phyloP scores from a whole-genome alignment of 2,113 vertebrate species.

The Helogale parvula region DNA sequence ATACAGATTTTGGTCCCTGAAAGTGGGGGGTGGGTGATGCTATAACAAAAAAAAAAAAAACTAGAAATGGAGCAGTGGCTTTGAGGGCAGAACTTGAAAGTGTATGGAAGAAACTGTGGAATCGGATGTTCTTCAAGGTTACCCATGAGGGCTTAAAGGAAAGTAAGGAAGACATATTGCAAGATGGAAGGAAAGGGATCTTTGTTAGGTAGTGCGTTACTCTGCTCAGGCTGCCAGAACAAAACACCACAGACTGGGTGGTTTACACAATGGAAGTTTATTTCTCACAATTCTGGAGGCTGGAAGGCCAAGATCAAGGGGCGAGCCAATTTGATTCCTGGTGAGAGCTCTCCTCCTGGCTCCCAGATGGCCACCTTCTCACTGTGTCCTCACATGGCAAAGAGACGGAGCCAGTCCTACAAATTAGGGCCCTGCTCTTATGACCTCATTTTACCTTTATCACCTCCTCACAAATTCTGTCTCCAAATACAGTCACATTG shows the following conservation, averaged over 20 bases:
- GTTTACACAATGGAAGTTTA: neutral
- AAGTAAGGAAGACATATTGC: neutral
- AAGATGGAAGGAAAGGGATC: neutral
- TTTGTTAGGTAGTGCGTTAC: neutral
- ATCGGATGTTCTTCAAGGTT: neutral
- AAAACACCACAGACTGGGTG: neutral
- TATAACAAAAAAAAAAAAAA: neutral
- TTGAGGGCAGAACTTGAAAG: neutral
- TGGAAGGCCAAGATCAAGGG: neutral
- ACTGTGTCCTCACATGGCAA: neutral
- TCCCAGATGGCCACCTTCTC: neutral
- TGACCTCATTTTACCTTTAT: neutral
- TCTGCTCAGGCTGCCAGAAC: neutral
- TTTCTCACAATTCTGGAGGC: neutral
- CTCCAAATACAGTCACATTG: neutral
- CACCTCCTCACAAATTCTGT: neutral
- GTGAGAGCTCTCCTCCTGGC: neutral
- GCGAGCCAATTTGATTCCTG: neutral
- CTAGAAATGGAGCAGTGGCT: neutral
- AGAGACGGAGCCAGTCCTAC: neutral
- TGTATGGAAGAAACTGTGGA: neutral
- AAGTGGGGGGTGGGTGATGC: neutral
- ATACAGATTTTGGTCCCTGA: neutral
- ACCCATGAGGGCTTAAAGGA: neutral
- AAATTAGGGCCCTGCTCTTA: neutral